Evolutionary conservation across 1,140 invertebrate genomes (phyloP), one percentile per base, ranked within the genome.

Genomic region (Pseudachorutes palmiensis): DNA sequence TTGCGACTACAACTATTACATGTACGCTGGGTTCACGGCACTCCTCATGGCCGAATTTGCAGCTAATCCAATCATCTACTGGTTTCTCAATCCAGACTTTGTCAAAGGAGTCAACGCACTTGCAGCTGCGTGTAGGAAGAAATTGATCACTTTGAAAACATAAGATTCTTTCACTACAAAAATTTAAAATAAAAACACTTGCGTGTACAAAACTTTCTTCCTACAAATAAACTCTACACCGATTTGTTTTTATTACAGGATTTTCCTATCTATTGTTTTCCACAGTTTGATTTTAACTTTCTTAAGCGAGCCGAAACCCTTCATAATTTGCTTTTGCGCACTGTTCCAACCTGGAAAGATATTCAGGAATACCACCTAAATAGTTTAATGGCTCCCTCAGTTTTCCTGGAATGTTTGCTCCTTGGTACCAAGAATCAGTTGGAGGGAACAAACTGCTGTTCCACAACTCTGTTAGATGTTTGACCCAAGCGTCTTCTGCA

Each of bases 401-500:
- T 36, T 65, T 65, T 9, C 63, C 63, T 14, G 63, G 63, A 58
- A 65, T 65, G 31, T 65, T 65, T 2, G 12, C 48, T 12, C 63
- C 63, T 28, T 55, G 45, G 45, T 65, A 65, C 63, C 63, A 65
- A 29, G 9, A 12, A 2, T 65, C 49, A 3, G 63, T 30, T n/a
- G 2, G 2, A n/a, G 63, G 63, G 22, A 65, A 55, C 19, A 65
- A 32, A 24, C 3, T 12, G 3, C 5, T 30, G 41, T 59, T 31
- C 63, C 63, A 65, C 5, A 12, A 16, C 3, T 59, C 48, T 2
- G 29, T 2, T 9, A 65, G 2, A 9, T 3, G 5, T 24, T 26
- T 59, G 5, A 28, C 58, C 63, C 63, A 65, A 14, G 24, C 26
- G 5, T 65, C 49, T 30, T 55, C 63, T 29, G 22, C 49, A 3